These are phyloP conservation scores for Himalopsyche japonica DNA, from an alignment of 2,888 invertebrate genomes.

Conservation along the genomic window DNA sequence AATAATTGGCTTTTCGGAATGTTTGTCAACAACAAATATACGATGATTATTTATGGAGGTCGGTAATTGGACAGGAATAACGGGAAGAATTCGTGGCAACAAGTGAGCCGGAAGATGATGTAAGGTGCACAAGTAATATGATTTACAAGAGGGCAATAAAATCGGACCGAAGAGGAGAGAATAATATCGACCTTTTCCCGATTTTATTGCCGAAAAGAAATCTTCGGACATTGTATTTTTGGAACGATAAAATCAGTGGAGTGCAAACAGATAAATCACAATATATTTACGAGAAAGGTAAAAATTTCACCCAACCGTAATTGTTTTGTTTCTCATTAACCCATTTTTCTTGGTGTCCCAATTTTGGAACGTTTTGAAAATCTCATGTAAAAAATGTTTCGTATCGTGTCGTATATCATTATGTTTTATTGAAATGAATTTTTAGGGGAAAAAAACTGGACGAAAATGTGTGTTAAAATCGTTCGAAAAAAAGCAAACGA, in stretches of 20 bases:
- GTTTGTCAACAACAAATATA: no score
- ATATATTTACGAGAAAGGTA: neutral
- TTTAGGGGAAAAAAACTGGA: no score
- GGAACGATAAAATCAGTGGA: neutral
- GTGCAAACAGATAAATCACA: neutral
- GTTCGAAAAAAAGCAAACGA: no score
- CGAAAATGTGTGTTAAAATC: no score
- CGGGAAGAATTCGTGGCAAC: neutral
- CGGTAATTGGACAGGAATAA: no score
- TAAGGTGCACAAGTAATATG: neutral
- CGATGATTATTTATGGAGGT: no score
- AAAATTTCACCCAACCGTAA: neutral
- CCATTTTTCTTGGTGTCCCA: neutral
- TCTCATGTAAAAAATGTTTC: no score
- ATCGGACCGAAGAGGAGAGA: neutral
- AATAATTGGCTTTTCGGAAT: no score
- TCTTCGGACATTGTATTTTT: neutral
- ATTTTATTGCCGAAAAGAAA: neutral
- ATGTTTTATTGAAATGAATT: no score
- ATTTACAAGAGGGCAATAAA: neutral
- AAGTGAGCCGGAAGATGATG: neutral
- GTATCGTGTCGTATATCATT: no score
- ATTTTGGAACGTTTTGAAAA: neutral
- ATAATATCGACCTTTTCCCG: neutral
- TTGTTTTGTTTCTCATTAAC: neutral